Base-by-base conservation (phyloP, 2,797 vertebrate species). In the Sparidentex hasta region DNA sequence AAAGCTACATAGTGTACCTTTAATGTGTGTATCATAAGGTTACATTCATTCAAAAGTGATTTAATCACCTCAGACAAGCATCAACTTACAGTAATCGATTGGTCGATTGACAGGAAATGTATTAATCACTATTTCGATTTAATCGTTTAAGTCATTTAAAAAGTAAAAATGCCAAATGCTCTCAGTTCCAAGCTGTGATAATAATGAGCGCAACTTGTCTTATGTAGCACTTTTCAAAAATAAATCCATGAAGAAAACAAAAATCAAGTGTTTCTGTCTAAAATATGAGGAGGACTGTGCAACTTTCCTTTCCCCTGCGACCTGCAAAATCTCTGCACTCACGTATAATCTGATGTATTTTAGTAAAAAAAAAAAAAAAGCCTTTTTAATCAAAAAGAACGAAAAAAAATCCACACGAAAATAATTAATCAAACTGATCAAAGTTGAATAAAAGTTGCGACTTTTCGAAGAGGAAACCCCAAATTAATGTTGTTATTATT, bases 391-490 rank as follows among this genome's bases (percentile, higher is more conserved):
- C 14, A 50, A 1, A 27, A 43, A 74, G 8, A 27, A 27, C 4
- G 29, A 6, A 54, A 51, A 65, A 68, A 43, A 58, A 75, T 33
- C 2, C 1, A 48, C 8, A 57, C 52, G 1, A 46, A 54, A 21
- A 50, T 43, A 29, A 54, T 48, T 1, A 13, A 51, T 48, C 0
- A 52, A 77, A 80, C 46, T 56, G 25, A 56, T 59, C 0, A 76
- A 82, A 82, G 33, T 73, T 27, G 2, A 1, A 23, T 29, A 0
- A 47, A 83, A 81, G 81, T 72, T 63, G 4, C 1, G 14, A 27
- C 5, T 66, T 67, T 54, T 16, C 8, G 1, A 11, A 0, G 3
- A 21, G 2, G 25, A 48, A 48, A 33, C 12, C 6, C 4, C 2
- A 16, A 59, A 55, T 20, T 5, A 12, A 17, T 38, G 33, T 33